Conservation (phyloP, 2,888 invertebrate genomes). For the Selenia dentaria region DNA sequence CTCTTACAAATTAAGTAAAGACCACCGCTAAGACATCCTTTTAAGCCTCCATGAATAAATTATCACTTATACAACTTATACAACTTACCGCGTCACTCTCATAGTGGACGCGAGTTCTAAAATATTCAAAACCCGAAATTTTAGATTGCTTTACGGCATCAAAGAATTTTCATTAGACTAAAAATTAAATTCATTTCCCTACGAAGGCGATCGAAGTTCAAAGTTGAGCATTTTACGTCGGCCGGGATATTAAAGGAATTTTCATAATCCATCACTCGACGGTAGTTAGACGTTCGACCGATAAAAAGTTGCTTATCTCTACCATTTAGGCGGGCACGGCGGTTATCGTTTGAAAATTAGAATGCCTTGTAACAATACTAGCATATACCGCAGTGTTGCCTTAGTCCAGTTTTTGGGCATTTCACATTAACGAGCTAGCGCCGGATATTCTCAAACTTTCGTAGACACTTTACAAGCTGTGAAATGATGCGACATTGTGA, state of each 20-base stretch:
- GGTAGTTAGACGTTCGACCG: slow-evolving; percentile 33
- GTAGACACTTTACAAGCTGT: too few relatives aligned
- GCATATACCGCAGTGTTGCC: not conserved
- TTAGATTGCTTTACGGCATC: slow-evolving; percentile 47
- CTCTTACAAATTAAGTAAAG: too few relatives aligned
- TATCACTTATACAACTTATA: too few relatives aligned
- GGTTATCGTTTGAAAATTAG: slow-evolving; percentile 16
- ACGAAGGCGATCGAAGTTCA: slow-evolving; percentile 58
- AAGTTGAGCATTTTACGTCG: slow-evolving; percentile 57
- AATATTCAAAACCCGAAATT: slow-evolving; percentile 46
- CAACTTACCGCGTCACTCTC: too few relatives aligned
- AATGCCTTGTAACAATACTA: not conserved
- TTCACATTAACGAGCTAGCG: too few relatives aligned
- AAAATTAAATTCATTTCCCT: slow-evolving; percentile 76
- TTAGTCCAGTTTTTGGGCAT: too few relatives aligned
- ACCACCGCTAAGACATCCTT: too few relatives aligned
- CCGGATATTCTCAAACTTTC: too few relatives aligned
- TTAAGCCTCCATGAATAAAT: too few relatives aligned
- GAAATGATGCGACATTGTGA: too few relatives aligned
- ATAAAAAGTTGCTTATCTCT: slow-evolving; percentile 34
- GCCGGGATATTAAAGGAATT: slow-evolving; percentile 70
- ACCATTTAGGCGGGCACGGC: slow-evolving; percentile 9
- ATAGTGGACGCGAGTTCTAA: slow-evolving; percentile 3
- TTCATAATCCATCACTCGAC: slow-evolving; percentile 72
- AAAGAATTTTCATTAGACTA: slow-evolving; percentile 79